Evolutionary conservation across 2,113 vertebrate species (phyloP), one percentile per base, ranked within the genome.

Genomic region (Tautogolabrus adspersus): DNA sequence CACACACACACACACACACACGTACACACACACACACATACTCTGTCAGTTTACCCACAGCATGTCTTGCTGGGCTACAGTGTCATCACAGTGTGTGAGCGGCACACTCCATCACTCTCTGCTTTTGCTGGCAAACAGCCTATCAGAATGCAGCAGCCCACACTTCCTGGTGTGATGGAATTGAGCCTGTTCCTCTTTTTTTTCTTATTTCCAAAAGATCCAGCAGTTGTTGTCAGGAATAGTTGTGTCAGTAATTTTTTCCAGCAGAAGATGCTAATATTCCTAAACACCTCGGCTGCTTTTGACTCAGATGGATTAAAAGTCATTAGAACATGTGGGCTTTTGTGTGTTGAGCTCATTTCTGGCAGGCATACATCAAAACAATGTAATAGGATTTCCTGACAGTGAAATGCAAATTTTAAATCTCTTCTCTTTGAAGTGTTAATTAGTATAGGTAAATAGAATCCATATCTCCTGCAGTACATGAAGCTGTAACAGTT

Each of bases 101-200:
- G 70, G 87, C 88, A 86, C 90, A 86, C 84, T 89, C 88, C 82
- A 84, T 89, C 89, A 90, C 80, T 82, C 84, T 86, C 40, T 42
- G 40, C 40, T 77, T 75, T 91, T 6, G 60, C 72, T 94, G 94
- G 93, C 94, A 93, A 82, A 72, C 79, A 66, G 90, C 94, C 94
- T 95, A 95, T 95, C 94, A 93, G 70, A 91, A 89, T 51, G 55
- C 87, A 87, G 82, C 94, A 94, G 94, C 90, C 82, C 85, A 74
- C 91, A 77, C 78, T 86, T 90, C 88, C 84, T 87, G 82, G 82
- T 93, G 89, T 89, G 92, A 89, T 90, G 84, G 88, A 89, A 89
- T 73, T 85, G 78, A 85, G 81, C 81, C 76, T 5, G 26, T 59
- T 85, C 70, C 65, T 78, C 57, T 70, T 51, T 63, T 61, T 11